phyloP scores from a whole-genome alignment of 2,113 vertebrate species.

The Centropus bengalensis region DNA sequence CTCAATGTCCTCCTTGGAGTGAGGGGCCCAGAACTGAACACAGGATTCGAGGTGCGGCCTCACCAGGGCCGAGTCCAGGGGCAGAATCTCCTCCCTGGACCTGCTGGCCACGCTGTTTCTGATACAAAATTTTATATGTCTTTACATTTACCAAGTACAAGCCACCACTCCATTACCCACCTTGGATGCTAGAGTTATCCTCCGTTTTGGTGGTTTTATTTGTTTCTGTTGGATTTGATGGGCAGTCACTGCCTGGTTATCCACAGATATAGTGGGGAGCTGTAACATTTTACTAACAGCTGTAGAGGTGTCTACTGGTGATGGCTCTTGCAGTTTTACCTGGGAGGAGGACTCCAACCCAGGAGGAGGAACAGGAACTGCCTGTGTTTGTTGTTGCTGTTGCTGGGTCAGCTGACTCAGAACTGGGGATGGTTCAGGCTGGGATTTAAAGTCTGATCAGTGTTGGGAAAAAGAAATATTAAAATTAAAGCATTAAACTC shows the following conservation, averaged over 20 bases:
- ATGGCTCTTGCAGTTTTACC: slow-evolving; percentile 72
- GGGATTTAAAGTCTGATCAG: slow-evolving; percentile 87
- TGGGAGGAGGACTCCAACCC: slow-evolving; percentile 84
- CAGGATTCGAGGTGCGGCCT: fast-evolving
- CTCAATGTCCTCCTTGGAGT: no score
- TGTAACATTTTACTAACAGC: slow-evolving; percentile 80
- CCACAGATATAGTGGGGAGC: slow-evolving; percentile 73
- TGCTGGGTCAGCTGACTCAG: slow-evolving; percentile 91
- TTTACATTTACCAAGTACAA: neutral
- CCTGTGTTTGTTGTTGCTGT: slow-evolving; percentile 80
- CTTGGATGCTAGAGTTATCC: slow-evolving; percentile 87
- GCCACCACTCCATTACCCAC: slow-evolving; percentile 54
- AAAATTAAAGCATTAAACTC: neutral
- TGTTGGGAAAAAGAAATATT: neutral
- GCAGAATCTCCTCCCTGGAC: neutral
- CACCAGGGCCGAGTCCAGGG: neutral
- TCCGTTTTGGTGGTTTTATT: slow-evolving; percentile 87
- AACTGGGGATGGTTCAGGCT: slow-evolving; percentile 93
- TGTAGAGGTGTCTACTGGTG: slow-evolving; percentile 68
- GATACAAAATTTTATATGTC: neutral
- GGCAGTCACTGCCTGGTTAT: slow-evolving; percentile 65
- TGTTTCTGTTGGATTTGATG: slow-evolving; percentile 85
- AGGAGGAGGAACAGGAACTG: slow-evolving; percentile 70
- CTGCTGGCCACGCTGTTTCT: neutral
- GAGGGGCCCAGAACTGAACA: neutral